phyloP scores from a whole-genome alignment of 2,113 vertebrate genomes.

The Pontoporia blainvillei region DNA sequence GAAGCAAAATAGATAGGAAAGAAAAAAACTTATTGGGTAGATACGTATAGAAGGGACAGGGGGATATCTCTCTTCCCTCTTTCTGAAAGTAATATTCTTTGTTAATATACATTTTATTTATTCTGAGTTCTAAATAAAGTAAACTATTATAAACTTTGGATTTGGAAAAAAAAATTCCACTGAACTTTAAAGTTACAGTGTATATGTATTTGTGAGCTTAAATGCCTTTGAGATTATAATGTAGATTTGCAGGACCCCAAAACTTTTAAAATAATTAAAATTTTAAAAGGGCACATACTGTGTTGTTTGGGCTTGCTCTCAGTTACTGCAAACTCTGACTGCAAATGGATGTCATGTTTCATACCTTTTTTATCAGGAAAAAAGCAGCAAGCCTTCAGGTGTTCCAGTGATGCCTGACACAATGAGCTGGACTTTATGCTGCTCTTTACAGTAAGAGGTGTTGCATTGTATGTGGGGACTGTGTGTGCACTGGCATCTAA shows the following conservation, averaged over 20 bases:
- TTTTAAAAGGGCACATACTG: slow-evolving; percentile 58
- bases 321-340: slow-evolving; percentile 80
- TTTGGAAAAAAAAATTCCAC: slow-evolving; percentile 66
- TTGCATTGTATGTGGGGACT: slow-evolving; percentile 81
- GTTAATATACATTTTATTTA: slow-evolving; percentile 69
- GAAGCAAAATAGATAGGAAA: slow-evolving; percentile 28
- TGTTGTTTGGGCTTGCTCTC: slow-evolving; percentile 78
- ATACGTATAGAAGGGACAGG: slow-evolving; percentile 33
- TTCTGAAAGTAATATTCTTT: slow-evolving; percentile 66
- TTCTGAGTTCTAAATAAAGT: slow-evolving; percentile 72
- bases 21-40: background rate
- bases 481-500: slow-evolving; percentile 82
- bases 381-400: slow-evolving; percentile 89
- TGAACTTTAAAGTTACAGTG: slow-evolving; percentile 60
- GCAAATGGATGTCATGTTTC: slow-evolving; percentile 83
- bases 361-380: slow-evolving; percentile 87
- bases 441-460: slow-evolving; percentile 84
- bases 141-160: slow-evolving; percentile 26
- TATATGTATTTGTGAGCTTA: slow-evolving; percentile 64
- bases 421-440: slow-evolving; percentile 83
- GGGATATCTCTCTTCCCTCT: slow-evolving; percentile 40
- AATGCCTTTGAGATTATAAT: slow-evolving; percentile 61
- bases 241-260: slow-evolving; percentile 60
- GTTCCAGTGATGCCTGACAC: slow-evolving; percentile 86
- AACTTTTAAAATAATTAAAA: slow-evolving; percentile 70